Evolutionary conservation across 2,113 vertebrate genomes (phyloP).

Genomic region (Rhynchopsitta pachyrhyncha): DNA sequence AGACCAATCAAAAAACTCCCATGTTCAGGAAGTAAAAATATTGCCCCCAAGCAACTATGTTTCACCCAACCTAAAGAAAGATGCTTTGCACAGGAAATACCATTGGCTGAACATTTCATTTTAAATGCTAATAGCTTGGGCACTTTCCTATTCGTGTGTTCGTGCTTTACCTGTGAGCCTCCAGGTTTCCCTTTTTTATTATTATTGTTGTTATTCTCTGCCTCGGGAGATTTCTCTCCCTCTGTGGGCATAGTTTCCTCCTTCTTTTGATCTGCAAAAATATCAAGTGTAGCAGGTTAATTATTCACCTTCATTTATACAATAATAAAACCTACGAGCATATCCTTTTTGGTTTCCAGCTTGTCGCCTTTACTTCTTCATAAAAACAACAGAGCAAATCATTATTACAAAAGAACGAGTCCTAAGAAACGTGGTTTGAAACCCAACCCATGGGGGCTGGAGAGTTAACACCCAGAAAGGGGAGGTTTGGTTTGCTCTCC

Average conservation of each 20-base stretch:
- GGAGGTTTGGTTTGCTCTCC: constrained; percentile 76
- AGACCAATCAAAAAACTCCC: background rate
- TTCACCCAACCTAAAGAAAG: constrained; percentile 44
- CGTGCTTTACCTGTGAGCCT: constrained; percentile 90
- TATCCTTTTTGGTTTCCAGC: background rate
- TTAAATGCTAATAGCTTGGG: constrained; percentile 31
- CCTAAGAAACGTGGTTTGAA: constrained; percentile 82
- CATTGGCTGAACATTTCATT: background rate
- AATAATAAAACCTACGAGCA: background rate
- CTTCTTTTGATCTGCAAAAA: constrained; percentile 93
- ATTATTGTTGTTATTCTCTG: constrained; percentile 88
- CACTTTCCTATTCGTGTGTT: background rate
- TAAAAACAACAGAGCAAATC: constrained; percentile 30
- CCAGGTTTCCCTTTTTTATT: constrained; percentile 94
- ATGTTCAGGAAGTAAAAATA: constrained; percentile 16
- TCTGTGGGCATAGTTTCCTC: constrained; percentile 96
- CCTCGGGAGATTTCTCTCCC: constrained; percentile 92
- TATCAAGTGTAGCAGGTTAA: constrained; percentile 75
- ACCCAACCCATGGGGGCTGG: constrained; percentile 82
- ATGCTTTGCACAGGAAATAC: constrained; percentile 12
- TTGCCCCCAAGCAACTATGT: background rate
- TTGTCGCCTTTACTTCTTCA: background rate
- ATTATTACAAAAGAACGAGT: constrained; percentile 57
- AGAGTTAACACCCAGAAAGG: constrained; percentile 81
- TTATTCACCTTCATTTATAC: constrained; percentile 52